Evolutionary conservation across 1,140 invertebrate genomes (phyloP), one percentile per base, ranked within the genome.

Genomic region (Drosophila nannoptera): DNA sequence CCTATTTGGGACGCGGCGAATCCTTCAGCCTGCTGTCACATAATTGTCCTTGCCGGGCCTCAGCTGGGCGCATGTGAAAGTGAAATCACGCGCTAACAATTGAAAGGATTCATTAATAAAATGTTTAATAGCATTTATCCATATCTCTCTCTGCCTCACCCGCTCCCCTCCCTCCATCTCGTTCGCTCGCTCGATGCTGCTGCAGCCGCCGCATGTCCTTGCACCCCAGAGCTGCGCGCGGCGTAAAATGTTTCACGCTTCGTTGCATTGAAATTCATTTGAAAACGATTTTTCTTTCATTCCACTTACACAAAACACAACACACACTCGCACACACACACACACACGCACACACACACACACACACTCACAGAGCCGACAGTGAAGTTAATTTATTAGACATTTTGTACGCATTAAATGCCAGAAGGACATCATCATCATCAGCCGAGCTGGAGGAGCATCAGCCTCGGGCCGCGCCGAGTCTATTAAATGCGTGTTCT

Each of bases 261-360:
- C 78, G 83, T 87, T 87, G 83, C 78, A 87, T 87, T 87, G 83
- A 87, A 87, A 87, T 87, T 87, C 78, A 87, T 87, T 87, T 83
- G 83, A 87, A 87, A 87, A 78, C 78, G 78, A 87, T 87, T 82
- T 83, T 74, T 82, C 75, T 83, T 87, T 83, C 73, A 77, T 62
- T 70, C 81, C 81, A 83, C 80, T 84, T 80, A 83, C 66, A 86
- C 80, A 84, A 84, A 78, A 77, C 69, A 65, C 73, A 83, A 66
- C 61, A 69, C 46, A 77, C 77, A 72, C 58, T 72, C 65, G 48
- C 49, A 48, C 48, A 43, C 64, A 50, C 29, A 40, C 38, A 12
- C 6, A 53, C 35, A 46, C 45, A 58, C 59, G 61, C 32, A 76
- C 75, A 71, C 46, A 75, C 59, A 49, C 43, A 50, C 35, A 45